These are phyloP conservation scores for Ditula angustiorana DNA, from an alignment of 2,888 invertebrate genomes.

Conservation along the genomic window DNA sequence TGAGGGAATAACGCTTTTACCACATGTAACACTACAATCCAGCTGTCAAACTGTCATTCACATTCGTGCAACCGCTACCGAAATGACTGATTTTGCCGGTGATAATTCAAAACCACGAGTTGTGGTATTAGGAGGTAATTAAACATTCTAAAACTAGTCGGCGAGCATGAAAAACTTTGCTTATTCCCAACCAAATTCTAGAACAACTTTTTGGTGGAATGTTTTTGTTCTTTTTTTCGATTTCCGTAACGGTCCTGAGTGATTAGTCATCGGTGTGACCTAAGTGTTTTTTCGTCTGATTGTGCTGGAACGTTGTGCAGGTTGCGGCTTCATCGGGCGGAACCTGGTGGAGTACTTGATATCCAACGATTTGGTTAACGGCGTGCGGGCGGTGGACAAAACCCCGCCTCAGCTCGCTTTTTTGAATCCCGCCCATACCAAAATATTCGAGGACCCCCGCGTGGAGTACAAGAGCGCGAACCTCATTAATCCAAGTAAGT, in stretches of 20 bases:
- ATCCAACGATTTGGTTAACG: constrained; percentile 90
- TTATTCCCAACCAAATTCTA: neutral
- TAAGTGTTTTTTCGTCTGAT: constrained; percentile 52
- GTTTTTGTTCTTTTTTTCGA: constrained; percentile 50
- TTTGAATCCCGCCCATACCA: constrained; percentile 90
- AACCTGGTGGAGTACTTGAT: constrained; percentile 94
- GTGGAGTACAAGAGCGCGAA: constrained; percentile 97
- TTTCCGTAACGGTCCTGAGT: constrained; percentile 68
- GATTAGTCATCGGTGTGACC: constrained; percentile 76
- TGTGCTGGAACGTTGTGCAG: constrained; percentile 79
- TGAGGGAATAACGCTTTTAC: neutral
- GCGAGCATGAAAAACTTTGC: constrained; percentile 6
- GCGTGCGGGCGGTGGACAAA: constrained; percentile 94
- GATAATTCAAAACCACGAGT: constrained; percentile 80
- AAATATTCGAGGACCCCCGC: constrained; percentile 89
- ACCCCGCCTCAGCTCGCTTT: constrained; percentile 97
- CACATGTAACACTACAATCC: neutral
- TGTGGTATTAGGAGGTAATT: constrained; percentile 79
- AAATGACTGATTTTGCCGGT: constrained; percentile 78
- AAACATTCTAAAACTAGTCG: constrained; percentile 27
- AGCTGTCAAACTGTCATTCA: constrained; percentile 25
- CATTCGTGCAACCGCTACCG: constrained; percentile 46
- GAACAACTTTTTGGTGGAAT: constrained; percentile 8
- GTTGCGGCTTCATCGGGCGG: constrained; percentile 97
- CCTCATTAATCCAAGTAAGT: constrained; percentile 93